Percentiles rank a stretch among this genome's conserved stretches.
Conservation (phyloP, 2,797 vertebrate genomes). For the Coranthus polyacanthus region DNA sequence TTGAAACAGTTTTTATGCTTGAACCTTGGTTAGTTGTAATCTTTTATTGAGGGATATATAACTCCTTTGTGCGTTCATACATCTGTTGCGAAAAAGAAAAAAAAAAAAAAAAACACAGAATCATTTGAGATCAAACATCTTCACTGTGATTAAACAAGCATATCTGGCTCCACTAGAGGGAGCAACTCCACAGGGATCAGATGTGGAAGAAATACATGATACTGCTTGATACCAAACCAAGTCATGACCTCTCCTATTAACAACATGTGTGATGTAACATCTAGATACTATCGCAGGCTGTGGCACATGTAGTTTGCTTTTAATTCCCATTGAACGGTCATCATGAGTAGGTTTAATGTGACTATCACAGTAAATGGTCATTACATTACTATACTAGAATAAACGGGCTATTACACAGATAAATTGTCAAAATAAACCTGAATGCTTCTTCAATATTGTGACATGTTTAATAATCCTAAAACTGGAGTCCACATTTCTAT, state of each 20-base stretch:
- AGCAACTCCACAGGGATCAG: slow-evolving; percentile 73
- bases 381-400: no score
- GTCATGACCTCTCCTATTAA: background rate
- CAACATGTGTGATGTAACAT: slow-evolving; percentile 10
- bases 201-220: slow-evolving; percentile 20
- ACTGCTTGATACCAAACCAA: slow-evolving; percentile 3
- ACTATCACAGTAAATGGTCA: slow-evolving; percentile 16
- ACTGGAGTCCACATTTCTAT: background rate
- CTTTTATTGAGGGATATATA: slow-evolving; percentile 8
- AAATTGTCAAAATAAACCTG: no score
- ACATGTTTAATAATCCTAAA: background rate
- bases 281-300: background rate
- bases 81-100: no score
- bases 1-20: background rate
- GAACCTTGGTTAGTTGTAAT: no score
- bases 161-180: slow-evolving; percentile 76
- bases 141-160: slow-evolving; percentile 25
- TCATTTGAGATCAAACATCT: slow-evolving; percentile 10
- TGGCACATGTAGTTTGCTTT: background rate
- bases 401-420: no score
- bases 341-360: slow-evolving; percentile 39
- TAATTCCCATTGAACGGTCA: no score
- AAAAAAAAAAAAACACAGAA: no score
- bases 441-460: no score
- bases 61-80: slow-evolving; percentile 15